These are phyloP conservation scores for Hydra vulgaris DNA, from an alignment of 30 jellyfish, hydroid and myxozoan species.

Conservation along the genomic window DNA sequence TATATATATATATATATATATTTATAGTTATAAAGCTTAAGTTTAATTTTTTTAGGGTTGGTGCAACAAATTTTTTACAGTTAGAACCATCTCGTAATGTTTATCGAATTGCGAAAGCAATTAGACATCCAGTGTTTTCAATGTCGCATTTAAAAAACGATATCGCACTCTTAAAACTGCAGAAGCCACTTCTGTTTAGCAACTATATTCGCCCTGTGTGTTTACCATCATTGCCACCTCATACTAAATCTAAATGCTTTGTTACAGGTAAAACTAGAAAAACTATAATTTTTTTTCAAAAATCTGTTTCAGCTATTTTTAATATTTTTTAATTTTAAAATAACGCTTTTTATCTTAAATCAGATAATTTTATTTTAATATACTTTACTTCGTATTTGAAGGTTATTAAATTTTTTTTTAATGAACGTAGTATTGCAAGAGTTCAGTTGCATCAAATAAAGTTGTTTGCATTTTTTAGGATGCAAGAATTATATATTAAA, in stretches of 20 bases:
- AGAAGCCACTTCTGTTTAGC: background rate
- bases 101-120: background rate
- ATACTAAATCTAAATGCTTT: constrained; percentile 2
- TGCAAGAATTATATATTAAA: too few relatives aligned
- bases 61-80: background rate
- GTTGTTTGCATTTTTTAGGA: too few relatives aligned
- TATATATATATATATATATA: too few relatives aligned
- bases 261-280: constrained; percentile 14
- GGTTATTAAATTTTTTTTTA: too few relatives aligned
- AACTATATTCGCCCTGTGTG: constrained; percentile 5
- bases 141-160: constrained; percentile 1
- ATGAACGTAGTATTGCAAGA: too few relatives aligned
- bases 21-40: background rate
- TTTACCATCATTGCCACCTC: constrained; percentile 1
- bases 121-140: background rate
- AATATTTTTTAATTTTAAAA: too few relatives aligned
- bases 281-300: too few relatives aligned
- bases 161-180: background rate
- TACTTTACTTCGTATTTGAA: too few relatives aligned
- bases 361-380: too few relatives aligned
- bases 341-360: too few relatives aligned
- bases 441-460: too few relatives aligned
- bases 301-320: too few relatives aligned
- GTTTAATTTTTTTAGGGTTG: background rate
- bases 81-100: background rate